Evolutionary conservation across 2,797 vertebrate genomes (phyloP), one percentile per base, ranked within the genome.

Genomic region (Myripristis murdjan): DNA sequence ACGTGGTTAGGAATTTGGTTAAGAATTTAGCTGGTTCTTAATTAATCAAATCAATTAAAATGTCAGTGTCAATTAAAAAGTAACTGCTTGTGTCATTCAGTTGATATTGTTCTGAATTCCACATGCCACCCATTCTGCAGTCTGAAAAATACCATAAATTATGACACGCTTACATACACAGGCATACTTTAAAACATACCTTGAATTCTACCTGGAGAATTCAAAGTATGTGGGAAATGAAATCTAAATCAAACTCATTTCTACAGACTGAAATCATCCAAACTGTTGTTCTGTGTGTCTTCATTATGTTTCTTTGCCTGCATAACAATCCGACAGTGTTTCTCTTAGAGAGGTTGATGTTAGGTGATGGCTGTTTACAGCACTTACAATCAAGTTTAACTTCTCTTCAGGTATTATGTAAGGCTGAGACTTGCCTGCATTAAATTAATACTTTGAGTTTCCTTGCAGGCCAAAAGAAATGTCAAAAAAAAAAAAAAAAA

Each of bases 71-170:
- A n/a, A n/a, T n/a, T n/a, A n/a, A n/a, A n/a, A n/a, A 79, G 23
- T 49, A 39, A n/a, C 16, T 56, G 53, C 49, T 15, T 14, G 14
- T 5, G 15, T 16, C 8, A 54, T 67, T 64, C 10, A 39, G 26
- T 24, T 51, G 43, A 57, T 59, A 61, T 69, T 60, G 53, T 75
- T 83, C 81, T 77, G 62, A 87, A 79, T 79, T 84, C 56, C 65
- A 85, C 81, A 89, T 82, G 64, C 1, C 22, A 77, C 65, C 80
- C 28, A 41, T 58, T 41, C 33, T 55, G 12, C 60, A 71, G 44
- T 31, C 43, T 59, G 61, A 12, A 63, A 62, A 81, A 37, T 51
- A 20, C 8, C 58, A 70, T 76, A 44, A 18, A 78, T 82, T 61
- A 87, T 62, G 64, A 1, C 79, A 67, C 48, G 48, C 41, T 68